Conservation (phyloP, 1,140 invertebrate species). For the Tachypleus tridentatus region DNA sequence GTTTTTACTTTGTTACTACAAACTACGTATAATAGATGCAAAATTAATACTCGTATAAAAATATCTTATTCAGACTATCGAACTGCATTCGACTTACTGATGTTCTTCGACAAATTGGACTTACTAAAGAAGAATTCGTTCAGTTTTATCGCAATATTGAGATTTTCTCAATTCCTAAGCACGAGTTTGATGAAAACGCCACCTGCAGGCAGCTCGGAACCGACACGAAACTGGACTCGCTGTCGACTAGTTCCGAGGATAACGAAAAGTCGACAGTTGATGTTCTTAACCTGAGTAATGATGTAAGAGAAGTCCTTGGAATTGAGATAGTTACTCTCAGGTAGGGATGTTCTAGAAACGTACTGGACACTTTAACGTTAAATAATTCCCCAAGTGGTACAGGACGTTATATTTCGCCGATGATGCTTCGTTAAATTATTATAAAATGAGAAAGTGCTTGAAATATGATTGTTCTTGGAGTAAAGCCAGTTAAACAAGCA, state of each 20-base stretch:
- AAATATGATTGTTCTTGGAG: no score
- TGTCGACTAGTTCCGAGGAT: neutral
- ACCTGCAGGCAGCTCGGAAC: conserved; percentile 15
- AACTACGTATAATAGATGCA: no score
- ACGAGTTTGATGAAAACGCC: conserved; percentile 19
- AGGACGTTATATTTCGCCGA: no score
- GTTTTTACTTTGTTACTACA: no score
- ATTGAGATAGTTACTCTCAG: conserved; percentile 20
- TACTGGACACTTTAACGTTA: neutral
- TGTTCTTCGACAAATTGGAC: conserved; percentile 13
- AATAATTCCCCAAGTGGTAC: no score
- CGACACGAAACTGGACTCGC: neutral
- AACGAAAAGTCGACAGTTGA: conserved; percentile 8
- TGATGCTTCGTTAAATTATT: no score
- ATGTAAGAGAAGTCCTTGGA: conserved; percentile 19
- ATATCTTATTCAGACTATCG: conserved; percentile 4
- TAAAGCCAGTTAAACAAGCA: no score
- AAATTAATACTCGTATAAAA: no score
- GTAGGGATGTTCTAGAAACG: conserved; percentile 1
- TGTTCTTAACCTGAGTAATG: conserved; percentile 16
- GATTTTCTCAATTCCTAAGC: conserved; percentile 14
- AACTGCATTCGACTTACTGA: conserved; percentile 18
- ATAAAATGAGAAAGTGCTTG: no score
- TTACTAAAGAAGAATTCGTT: conserved; percentile 17
- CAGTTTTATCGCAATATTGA: conserved; percentile 13